Base-by-base conservation (phyloP, 2,113 vertebrate genomes). In the Uria lomvia region DNA sequence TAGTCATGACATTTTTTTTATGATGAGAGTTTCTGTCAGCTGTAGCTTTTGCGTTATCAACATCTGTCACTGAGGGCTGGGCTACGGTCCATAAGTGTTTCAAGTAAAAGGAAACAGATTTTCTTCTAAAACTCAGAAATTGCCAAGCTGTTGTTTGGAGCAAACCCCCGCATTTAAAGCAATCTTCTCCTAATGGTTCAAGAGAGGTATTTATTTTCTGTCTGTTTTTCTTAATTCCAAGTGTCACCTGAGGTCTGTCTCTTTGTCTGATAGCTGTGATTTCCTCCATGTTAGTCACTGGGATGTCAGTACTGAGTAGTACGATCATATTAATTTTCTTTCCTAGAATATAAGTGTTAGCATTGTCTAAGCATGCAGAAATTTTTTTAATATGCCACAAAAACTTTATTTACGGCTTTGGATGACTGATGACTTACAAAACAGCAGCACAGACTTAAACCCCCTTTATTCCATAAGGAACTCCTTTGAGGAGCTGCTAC, bases 81-180 rank as follows among this genome's bases (percentile, higher is more conserved):
- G 73, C 52, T 91, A 52, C 72, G 65, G 91, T 95, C 53, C 27
- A 15, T 85, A 87, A 90, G 78, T 49, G 43, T 91, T 91, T 92
- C 52, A 86, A 77, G 40, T 45, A 78, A 86, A 95, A 84, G 11
- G 42, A 94, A 90, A 60, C 47, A 91, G 29, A 75, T 95, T 93
- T 95, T 91, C 56, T 82, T 72, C 55, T 76, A 79, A 95, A 95
- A 94, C 81, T 87, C 65, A 94, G 86, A 89, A 92, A 91, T 45
- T 71, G 8, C 56, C 62, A 85, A 78, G 40, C 36, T 92, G 83
- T 43, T 91, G 20, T 91, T 92, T 93, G 56, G 30, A 83, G 18
- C 38, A 88, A 80, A 81, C 2, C 36, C 13, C 7, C 0, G 2
- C 30, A 15, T 89, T 96, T 96, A 85, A 92, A 89, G 30, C 62